phyloP scores from a whole-genome alignment of 2,888 invertebrate genomes.

The Epinotia brunnichana region DNA sequence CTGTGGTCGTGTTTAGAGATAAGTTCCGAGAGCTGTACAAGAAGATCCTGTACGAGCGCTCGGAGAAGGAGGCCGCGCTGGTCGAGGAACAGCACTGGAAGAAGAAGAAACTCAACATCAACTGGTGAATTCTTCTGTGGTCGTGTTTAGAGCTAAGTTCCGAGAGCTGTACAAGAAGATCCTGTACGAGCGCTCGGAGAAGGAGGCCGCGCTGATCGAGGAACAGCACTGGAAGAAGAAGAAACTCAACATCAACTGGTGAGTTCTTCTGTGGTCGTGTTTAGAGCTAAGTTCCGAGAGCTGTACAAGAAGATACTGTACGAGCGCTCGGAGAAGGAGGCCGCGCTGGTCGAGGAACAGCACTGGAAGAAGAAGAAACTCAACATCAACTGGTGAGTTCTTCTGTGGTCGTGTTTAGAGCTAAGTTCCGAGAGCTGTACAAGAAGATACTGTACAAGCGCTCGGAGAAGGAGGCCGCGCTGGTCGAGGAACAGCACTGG shows the following conservation, averaged over 20 bases:
- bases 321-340: constrained; percentile 60
- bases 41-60: constrained; percentile 71
- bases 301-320: constrained; percentile 77
- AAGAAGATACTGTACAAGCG: no score
- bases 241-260: constrained; percentile 67
- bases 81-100: constrained; percentile 66
- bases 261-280: no score
- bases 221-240: constrained; percentile 70
- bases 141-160: no score
- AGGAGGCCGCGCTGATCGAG: constrained; percentile 57
- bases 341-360: constrained; percentile 57
- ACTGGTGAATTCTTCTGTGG: constrained; percentile 56
- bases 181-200: constrained; percentile 63
- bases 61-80: constrained; percentile 58
- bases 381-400: constrained; percentile 60
- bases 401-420: no score
- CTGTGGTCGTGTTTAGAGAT: no score
- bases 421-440: no score
- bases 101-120: constrained; percentile 67
- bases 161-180: constrained; percentile 78
- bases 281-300: constrained; percentile 69
- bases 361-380: constrained; percentile 72
- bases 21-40: constrained; percentile 72
- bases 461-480: no score
- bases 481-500: no score